Conservation (phyloP, 2,113 vertebrate species). For the Chelonoidis abingdonii region DNA sequence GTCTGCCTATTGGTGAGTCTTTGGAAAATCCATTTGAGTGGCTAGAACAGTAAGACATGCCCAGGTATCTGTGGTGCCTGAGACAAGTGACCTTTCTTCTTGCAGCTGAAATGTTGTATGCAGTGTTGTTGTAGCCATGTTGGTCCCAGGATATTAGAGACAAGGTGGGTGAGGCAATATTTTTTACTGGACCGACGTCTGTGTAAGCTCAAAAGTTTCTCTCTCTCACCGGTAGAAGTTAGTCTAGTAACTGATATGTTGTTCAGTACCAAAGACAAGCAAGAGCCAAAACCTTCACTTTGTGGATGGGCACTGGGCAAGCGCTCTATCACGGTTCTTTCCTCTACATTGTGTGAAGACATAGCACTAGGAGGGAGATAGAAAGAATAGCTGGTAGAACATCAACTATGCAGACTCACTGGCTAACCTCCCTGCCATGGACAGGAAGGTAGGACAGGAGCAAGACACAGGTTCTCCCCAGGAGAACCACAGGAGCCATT, state of each 20-base stretch:
- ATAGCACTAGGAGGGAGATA: accelerated
- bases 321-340: not conserved
- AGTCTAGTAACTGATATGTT: not conserved
- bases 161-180: not conserved
- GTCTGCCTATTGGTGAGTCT: not conserved
- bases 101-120: not conserved
- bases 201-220: not conserved
- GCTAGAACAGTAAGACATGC: not conserved
- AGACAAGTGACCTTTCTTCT: not conserved
- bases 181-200: not conserved
- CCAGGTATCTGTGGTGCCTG: not conserved
- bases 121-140: not conserved
- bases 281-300: accelerated
- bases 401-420: not conserved
- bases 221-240: not conserved
- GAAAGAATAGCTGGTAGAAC: not conserved
- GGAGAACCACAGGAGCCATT: not conserved
- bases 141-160: not conserved
- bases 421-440: not conserved
- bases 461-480: not conserved
- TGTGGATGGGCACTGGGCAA: not conserved
- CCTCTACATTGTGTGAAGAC: not conserved
- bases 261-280: not conserved
- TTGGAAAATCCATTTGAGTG: not conserved
- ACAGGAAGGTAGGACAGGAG: not conserved